Evolutionary conservation across 2,888 invertebrate species (phyloP), one percentile per base, ranked within the genome.

Genomic region (Callimorpha dominula): DNA sequence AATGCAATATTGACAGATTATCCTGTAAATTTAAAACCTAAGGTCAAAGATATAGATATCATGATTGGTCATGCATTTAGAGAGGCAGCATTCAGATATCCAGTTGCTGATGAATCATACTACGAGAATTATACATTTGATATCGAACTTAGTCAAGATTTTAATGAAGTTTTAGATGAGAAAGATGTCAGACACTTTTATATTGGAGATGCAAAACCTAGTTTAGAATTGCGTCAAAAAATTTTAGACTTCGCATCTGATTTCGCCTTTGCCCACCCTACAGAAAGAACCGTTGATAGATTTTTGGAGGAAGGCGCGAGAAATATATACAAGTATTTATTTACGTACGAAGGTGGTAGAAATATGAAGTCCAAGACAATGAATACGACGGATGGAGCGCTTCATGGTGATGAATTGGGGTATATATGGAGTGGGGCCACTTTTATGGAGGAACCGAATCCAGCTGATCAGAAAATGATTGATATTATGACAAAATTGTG

Each of bases 401-500:
- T 31, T 31, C 60, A 60, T 14, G 60, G 14, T 31, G 60, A 60
- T 60, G 60, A 60, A 5, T 31, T 14, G 60, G 60, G 14, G 2
- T 60, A 60, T 14, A 31, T 60, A 14, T 60, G 60, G 60, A 31
- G 14, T 60, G 7, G 0, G 6, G 31, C 20, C 6, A 14, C 64
- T 75, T 74, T 78, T 1, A 8, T 20, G 12, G 75, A 72, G 46
- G 57, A 68, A 20, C 63, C 72, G 4, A 78, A 62, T 62, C n/a
- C 63, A 1, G 78, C 72, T 0, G 79, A 79, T 17, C 78, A 78
- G n/a, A 69, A 49, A 12, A 74, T 78, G 54, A 78, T 81, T 50
- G 81, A 78, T 65, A 50, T 68, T 49, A 71, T 78, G 69, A 78
- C 78, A 2, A 78, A 78, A 4, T 68, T 78, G 78, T 78, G 73